Base-by-base conservation (phyloP, 2,797 vertebrate genomes). In the Mionectes olivaceus region DNA sequence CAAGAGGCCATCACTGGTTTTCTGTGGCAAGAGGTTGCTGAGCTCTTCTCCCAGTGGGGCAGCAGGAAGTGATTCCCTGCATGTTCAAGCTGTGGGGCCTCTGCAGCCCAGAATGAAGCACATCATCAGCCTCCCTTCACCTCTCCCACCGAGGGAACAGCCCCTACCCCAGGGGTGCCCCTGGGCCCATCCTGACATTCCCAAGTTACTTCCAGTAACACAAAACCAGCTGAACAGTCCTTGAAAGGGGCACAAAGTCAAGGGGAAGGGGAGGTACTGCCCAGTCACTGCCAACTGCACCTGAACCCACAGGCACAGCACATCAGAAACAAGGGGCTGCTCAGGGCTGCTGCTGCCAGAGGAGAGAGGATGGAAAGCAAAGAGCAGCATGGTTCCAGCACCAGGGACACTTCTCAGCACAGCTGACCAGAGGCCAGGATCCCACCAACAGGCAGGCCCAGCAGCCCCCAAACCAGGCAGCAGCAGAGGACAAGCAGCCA, bases 271-370 rank as follows among this genome's bases (percentile, higher is more conserved):
- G 53, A 69, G 50, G 64, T 28, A 25, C 39, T n/a, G 57, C 70
- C 43, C 13, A 32, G 57, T 5, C 87, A 30, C 4, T 53, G 47
- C 39, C 93, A 69, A 8, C 28, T 5, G 11, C 41, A 37, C 23
- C 39, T 21, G 22, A 41, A 2, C 27, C 37, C 30, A 16, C 9
- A 22, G 57, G 18, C 10, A 16, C 28, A 22, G 8, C 52, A 14
- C 0, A 0, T 5, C 25, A 39, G 43, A 70, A 59, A 13, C 22
- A 68, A 25, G 44, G 37, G 27, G 12, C 24, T 37, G 3, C n/a
- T 28, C 9, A 13, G 9, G 68, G 41, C 33, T 33, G 43, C 2
- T 47, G 69, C 43, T 63, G 33, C 55, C 78, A 56, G 53, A 22
- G 32, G 30, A 21, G 13, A 22, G 19, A 21, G 55, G n/a, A 23